These are phyloP conservation scores for Trichosurus vulpecula DNA, from an alignment of 2,797 vertebrate species.

Conservation along the genomic window DNA sequence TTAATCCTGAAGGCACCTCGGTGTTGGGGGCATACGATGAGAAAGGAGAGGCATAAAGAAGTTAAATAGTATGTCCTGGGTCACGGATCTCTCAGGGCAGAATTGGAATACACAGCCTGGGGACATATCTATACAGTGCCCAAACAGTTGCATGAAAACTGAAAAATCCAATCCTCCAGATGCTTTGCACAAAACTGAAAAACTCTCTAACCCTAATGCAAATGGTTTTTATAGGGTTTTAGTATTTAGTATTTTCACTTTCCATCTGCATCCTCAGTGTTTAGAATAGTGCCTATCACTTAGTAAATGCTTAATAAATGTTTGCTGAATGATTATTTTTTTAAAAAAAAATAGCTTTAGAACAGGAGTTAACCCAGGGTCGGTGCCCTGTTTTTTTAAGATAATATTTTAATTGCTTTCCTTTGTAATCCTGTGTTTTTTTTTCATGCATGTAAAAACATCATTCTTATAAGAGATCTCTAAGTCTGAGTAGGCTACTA, in stretches of 20 bases:
- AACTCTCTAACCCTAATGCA: slow-evolving; percentile 7
- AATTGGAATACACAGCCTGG: neutral
- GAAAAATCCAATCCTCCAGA: slow-evolving; percentile 24
- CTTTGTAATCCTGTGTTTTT: neutral
- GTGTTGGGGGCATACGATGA: slow-evolving; percentile 4
- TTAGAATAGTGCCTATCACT: neutral
- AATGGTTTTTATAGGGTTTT: neutral
- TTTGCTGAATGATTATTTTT: neutral
- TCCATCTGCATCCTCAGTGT: neutral
- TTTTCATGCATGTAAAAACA: neutral
- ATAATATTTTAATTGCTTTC: neutral
- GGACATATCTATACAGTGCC: slow-evolving; percentile 22
- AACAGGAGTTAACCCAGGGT: neutral
- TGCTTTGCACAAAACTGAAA: slow-evolving; percentile 27
- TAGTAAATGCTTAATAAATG: neutral
- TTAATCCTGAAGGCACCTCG: slow-evolving; percentile 28
- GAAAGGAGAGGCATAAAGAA: neutral
- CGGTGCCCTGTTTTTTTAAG: neutral
- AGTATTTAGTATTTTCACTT: neutral
- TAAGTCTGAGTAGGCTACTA: neutral
- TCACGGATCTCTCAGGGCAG: neutral
- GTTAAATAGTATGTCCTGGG: slow-evolving; percentile 13
- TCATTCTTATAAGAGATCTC: neutral
- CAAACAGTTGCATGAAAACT: neutral
- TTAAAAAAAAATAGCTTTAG: slow-evolving; percentile 20